Conservation (phyloP, 2,888 invertebrate genomes). For the Allygus modestus region DNA sequence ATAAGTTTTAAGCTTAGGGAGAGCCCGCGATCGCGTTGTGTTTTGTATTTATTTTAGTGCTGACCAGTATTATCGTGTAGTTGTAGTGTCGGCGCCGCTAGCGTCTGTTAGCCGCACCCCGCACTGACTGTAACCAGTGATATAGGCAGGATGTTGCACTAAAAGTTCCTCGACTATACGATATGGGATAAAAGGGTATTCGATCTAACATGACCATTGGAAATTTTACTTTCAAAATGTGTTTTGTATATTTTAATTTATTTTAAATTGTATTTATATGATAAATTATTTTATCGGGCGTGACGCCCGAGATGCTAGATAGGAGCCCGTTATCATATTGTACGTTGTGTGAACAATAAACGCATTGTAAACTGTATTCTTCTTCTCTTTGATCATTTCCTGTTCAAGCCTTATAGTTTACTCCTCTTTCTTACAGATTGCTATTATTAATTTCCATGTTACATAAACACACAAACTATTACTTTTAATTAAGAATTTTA, state of each 20-base stretch:
- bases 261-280: slow-evolving; percentile 48
- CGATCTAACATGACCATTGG: slow-evolving; percentile 29
- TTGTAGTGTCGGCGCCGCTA: not conserved
- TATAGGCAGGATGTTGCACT: slow-evolving; percentile 6
- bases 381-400: too few species aligned
- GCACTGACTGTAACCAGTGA: slow-evolving; percentile 31
- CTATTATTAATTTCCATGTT: too few species aligned
- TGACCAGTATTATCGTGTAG: slow-evolving; percentile 47
- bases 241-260: slow-evolving; percentile 56
- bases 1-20: slow-evolving; percentile 35
- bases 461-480: too few species aligned
- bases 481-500: too few species aligned
- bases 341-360: slow-evolving; percentile 63
- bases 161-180: slow-evolving; percentile 64
- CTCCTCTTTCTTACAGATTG: too few species aligned
- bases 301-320: slow-evolving; percentile 34
- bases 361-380: slow-evolving; percentile 20
- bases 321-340: slow-evolving; percentile 55
- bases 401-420: too few species aligned
- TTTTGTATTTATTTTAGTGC: slow-evolving; percentile 56
- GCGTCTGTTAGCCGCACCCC: not conserved
- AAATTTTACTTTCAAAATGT: slow-evolving; percentile 32
- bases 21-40: slow-evolving; percentile 44
- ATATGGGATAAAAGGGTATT: slow-evolving; percentile 65
- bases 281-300: slow-evolving; percentile 31